Evolutionary conservation across 2,797 vertebrate species (phyloP).

Genomic region (Anas bahamensis): DNA sequence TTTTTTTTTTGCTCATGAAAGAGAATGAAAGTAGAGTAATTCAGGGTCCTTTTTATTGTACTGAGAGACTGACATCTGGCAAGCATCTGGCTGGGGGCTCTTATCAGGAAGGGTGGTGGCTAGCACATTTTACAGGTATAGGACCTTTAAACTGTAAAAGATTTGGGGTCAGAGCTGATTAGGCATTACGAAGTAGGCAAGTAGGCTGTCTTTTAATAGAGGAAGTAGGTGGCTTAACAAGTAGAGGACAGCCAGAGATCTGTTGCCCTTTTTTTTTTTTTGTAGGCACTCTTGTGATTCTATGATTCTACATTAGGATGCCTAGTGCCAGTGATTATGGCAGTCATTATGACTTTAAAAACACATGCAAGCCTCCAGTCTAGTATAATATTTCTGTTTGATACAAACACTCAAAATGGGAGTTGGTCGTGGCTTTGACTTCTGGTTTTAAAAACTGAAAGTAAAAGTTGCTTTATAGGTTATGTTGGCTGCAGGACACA

Average conservation of each 20-base stretch:
- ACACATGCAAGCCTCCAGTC: neutral
- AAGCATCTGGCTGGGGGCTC: conserved; percentile 9
- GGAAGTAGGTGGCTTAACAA: neutral
- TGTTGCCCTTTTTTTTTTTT: neutral
- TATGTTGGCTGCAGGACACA: neutral
- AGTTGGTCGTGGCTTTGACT: neutral
- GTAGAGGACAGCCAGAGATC: neutral
- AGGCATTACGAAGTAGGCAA: neutral
- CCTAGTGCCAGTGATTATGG: fast-evolving
- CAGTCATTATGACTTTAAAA: neutral
- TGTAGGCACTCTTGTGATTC: neutral
- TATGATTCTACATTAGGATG: neutral
- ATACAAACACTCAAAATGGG: neutral
- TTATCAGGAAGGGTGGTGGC: neutral
- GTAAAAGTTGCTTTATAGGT: neutral
- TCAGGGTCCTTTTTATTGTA: neutral
- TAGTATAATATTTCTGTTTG: neutral
- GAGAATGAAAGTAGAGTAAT: neutral
- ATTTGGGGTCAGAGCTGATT: neutral
- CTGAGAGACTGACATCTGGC: conserved; percentile 17
- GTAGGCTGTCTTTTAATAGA: neutral
- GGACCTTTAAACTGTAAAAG: neutral
- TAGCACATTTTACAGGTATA: conserved; percentile 29
- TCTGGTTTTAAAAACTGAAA: neutral
- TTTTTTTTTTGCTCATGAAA: neutral